A percentile compares a stretch with the other conserved stretches of the same genome.
Evolutionary conservation across 2,888 invertebrate genomes (phyloP).

Genomic region (Epirrita christyi): DNA sequence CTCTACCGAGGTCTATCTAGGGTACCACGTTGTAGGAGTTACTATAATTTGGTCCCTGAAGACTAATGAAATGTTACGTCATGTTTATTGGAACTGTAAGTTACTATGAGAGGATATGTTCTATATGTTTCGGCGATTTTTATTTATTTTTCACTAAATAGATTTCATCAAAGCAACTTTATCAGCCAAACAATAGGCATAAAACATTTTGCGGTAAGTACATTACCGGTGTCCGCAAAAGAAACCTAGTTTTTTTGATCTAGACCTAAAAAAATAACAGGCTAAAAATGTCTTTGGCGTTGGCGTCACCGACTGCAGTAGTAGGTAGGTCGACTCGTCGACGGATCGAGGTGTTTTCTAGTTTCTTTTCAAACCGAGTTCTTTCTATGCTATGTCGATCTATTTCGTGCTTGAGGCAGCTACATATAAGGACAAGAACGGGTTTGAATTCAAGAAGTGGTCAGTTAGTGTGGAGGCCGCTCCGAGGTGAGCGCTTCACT

Average conservation of each 20-base stretch:
- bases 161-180: background rate
- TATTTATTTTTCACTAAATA: no score
- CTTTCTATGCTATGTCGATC: slow-evolving; percentile 43
- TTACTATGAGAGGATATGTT: background rate
- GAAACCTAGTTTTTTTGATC: slow-evolving; percentile 15
- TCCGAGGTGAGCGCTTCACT: slow-evolving; percentile 73
- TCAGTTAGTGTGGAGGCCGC: slow-evolving; percentile 69
- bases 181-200: background rate
- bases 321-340: slow-evolving; percentile 5
- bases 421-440: slow-evolving; percentile 61
- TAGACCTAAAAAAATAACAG: slow-evolving; percentile 13
- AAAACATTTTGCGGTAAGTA: background rate
- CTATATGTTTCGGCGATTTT: no score
- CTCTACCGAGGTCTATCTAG: background rate
- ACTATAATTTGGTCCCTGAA: slow-evolving; percentile 16
- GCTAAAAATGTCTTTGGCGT: slow-evolving; percentile 10
- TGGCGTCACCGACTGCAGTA: slow-evolving; percentile 10
- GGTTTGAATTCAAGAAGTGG: slow-evolving; percentile 76
- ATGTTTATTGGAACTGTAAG: slow-evolving; percentile 3
- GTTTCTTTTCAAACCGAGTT: slow-evolving; percentile 31
- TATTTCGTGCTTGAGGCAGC: slow-evolving; percentile 52
- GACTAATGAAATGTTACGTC: slow-evolving; percentile 18
- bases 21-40: background rate
- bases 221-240: background rate
- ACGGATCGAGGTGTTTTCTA: slow-evolving; percentile 19